Base-by-base conservation (phyloP, 2,113 vertebrate species). In the Kryptolebias marmoratus region DNA sequence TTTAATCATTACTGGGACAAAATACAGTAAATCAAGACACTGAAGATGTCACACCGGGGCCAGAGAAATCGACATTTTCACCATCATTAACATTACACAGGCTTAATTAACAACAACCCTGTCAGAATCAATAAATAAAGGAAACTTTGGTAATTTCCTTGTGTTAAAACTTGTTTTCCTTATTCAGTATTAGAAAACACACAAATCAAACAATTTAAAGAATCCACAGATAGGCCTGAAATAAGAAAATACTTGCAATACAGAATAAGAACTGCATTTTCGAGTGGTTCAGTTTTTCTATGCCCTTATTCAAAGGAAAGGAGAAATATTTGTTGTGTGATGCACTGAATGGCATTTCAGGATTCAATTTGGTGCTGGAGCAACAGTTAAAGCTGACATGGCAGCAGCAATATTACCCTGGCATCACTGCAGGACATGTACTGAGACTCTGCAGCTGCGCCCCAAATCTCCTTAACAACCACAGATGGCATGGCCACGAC, bases 401-500 rank as follows among this genome's bases (percentile, higher is more conserved):
- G 67, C 80, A 75, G 78, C 61, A 71, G 59, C 77, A 68, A 64
- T 77, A 84, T 80, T 60, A 71, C 56, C 77, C 79, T 84, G 85
- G 74, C 80, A 82, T 79, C 73, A 68, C 58, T 44, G 61, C 71
- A 54, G 76, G 83, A 76, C 76, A 74, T 79, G 71, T 80, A 79
- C 55, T 69, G 66, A 82, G 72, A 48, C 50, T 64, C 32, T 81
- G 71, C 88, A 84, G 79, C 77, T 82, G 81, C 1, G 64, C 60
- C 76, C 83, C 68, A 81, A 89, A 77, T 83, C 77, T 89, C 74
- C 72, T 64, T 63, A 69, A 73, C 79, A 83, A 85, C 83, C 52
- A 70, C 79, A 84, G 73, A 82, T 76, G 77, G 79, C 69, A 10
- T 32, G 5, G 66, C 81, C 79, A 79, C 8, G 50, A 73, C 68